A percentile compares a stretch with the other conserved stretches of the same genome.
These are phyloP conservation scores for Sinella curviseta DNA, from an alignment of 1,140 invertebrate species.

Conservation along the genomic window DNA sequence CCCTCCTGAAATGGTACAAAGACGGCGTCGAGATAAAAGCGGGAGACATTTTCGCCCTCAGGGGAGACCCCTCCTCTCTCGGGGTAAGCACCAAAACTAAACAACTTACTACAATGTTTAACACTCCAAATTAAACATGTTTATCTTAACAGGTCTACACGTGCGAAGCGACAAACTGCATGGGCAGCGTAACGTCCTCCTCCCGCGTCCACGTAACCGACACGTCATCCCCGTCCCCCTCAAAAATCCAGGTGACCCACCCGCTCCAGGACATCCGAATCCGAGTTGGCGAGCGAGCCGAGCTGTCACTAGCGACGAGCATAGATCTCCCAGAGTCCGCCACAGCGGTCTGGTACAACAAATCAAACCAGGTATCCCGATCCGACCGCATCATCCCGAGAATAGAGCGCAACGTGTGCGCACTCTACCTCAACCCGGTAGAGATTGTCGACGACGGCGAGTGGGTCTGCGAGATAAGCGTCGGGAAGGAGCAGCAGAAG, in stretches of 20 bases:
- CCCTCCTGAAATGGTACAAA: conserved; percentile 77
- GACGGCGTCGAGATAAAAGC: conserved; percentile 82
- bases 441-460: conserved; percentile 80
- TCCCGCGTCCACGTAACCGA: conserved; percentile 76
- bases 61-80: conserved; percentile 76
- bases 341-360: conserved; percentile 77
- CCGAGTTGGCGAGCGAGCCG: not conserved
- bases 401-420: not conserved
- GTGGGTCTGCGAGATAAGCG: conserved; percentile 71
- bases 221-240: conserved; percentile 38
- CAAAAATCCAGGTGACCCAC: not conserved
- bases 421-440: conserved; percentile 60
- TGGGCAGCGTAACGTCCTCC: conserved; percentile 77
- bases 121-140: not conserved
- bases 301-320: not conserved
- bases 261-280: not conserved
- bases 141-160: conserved; percentile 1
- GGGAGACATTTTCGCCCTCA: conserved; percentile 80
- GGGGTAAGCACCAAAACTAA: conserved; percentile 57
- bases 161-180: conserved; percentile 79
- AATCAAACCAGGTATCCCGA: conserved; percentile 57
- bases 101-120: not conserved
- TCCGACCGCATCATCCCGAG: conserved; percentile 60
- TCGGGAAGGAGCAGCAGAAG: not conserved
- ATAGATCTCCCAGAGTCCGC: not conserved